Conservation (phyloP, 1,140 invertebrate species). For the Calosoma granatense region DNA sequence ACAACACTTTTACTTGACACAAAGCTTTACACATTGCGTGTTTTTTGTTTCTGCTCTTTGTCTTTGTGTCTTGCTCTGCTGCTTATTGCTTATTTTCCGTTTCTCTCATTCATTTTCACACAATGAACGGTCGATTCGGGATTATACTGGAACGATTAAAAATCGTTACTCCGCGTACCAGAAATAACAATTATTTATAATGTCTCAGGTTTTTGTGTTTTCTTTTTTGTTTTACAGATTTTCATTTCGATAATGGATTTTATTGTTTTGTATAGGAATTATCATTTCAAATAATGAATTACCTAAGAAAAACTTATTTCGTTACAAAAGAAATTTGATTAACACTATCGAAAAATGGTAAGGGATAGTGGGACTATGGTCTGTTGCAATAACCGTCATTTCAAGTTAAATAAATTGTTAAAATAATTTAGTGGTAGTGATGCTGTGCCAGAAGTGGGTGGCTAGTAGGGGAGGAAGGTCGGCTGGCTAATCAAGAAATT, state of each 20-base stretch:
- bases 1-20: conserved; percentile 9
- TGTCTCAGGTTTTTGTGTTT: background rate
- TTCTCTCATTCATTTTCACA: background rate
- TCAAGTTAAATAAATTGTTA: conserved; percentile 11
- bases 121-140: background rate
- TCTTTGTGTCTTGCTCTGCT: background rate
- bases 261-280: no score
- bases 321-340: no score
- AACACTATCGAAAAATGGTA: no score
- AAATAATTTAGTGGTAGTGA: conserved; percentile 2
- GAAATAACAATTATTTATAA: background rate
- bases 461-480: conserved; percentile 21
- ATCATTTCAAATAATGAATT: no score
- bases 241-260: no score
- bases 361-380: no score
- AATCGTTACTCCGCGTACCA: background rate
- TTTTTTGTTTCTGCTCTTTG: conserved; percentile 1
- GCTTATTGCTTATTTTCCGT: background rate
- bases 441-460: background rate
- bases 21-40: conserved; percentile 7
- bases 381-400: background rate
- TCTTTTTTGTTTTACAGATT: no score
- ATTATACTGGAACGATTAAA: conserved; percentile 1
- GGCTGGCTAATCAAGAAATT: conserved; percentile 39
- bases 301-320: no score